Percentiles rank a stretch among this genome's conserved stretches.
phyloP scores from a whole-genome alignment of 2,113 vertebrate species.

The Pangasianodon gigas region DNA sequence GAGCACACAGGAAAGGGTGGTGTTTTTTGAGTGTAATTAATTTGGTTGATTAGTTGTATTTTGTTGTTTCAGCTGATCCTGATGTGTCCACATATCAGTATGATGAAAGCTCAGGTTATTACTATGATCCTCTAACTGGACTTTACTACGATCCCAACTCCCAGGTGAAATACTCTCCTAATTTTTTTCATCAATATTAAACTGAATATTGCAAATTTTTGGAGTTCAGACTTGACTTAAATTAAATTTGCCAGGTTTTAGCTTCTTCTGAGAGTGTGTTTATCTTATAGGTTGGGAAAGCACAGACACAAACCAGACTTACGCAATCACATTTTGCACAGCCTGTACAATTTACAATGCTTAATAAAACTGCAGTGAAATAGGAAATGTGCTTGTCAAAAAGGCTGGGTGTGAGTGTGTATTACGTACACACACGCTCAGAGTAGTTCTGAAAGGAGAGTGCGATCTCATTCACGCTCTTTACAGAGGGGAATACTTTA shows the following conservation, averaged over 20 bases:
- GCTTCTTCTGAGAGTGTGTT: background rate
- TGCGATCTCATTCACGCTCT: background rate
- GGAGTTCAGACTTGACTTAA: background rate
- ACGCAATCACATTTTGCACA: background rate
- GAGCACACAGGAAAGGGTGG: background rate
- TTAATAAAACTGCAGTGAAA: background rate
- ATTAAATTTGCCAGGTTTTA: background rate
- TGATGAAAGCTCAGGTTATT: slow-evolving; percentile 86
- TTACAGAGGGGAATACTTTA: background rate
- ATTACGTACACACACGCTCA: background rate
- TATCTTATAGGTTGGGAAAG: background rate
- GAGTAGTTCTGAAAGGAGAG: background rate
- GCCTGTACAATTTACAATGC: background rate
- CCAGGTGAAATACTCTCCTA: slow-evolving; percentile 71
- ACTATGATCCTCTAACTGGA: slow-evolving; percentile 86
- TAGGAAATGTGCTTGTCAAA: background rate
- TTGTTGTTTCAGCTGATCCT: slow-evolving; percentile 76
- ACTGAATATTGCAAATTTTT: background rate
- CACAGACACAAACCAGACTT: background rate
- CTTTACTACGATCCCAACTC: slow-evolving; percentile 89
- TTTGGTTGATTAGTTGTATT: background rate
- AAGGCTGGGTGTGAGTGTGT: background rate
- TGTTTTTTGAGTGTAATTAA: background rate
- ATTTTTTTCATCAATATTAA: background rate
- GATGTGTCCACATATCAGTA: slow-evolving; percentile 90